phyloP scores from a whole-genome alignment of 1,140 invertebrate genomes.

The Sitobion miscanthi region DNA sequence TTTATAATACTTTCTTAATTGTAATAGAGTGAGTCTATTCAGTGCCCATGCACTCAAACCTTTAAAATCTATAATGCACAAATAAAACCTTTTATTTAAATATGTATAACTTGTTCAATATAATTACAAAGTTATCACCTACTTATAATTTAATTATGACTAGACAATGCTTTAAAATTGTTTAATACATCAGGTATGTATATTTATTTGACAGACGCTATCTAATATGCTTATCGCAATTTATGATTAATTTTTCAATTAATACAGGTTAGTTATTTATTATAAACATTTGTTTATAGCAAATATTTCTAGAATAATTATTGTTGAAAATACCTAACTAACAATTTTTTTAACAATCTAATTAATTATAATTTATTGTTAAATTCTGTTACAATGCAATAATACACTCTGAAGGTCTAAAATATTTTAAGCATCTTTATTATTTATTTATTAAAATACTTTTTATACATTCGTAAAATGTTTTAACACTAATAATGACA shows the following conservation, averaged over 20 bases:
- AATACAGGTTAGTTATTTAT: not conserved
- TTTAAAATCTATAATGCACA: too few species aligned
- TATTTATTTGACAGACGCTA: not conserved
- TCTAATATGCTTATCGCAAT: not conserved
- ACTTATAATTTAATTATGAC: too few species aligned
- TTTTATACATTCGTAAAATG: not conserved
- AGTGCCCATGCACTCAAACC: too few species aligned
- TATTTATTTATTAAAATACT: not conserved
- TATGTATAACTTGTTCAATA: not conserved
- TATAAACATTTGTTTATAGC: not conserved
- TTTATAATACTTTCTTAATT: too few species aligned
- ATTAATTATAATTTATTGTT: not conserved
- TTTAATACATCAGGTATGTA: not conserved
- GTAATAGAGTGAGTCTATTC: too few species aligned
- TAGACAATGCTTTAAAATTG: too few species aligned
- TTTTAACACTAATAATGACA: too few species aligned
- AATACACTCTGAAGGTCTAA: not conserved
- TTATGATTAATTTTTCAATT: not conserved
- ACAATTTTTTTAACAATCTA: not conserved
- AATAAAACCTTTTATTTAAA: not conserved
- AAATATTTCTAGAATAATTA: not conserved
- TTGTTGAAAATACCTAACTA: not conserved
- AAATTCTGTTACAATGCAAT: not conserved
- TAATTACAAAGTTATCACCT: not conserved
- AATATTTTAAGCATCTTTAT: not conserved